phyloP scores from a whole-genome alignment of 2,888 invertebrate species.

The Caenorhabditis virilis region DNA sequence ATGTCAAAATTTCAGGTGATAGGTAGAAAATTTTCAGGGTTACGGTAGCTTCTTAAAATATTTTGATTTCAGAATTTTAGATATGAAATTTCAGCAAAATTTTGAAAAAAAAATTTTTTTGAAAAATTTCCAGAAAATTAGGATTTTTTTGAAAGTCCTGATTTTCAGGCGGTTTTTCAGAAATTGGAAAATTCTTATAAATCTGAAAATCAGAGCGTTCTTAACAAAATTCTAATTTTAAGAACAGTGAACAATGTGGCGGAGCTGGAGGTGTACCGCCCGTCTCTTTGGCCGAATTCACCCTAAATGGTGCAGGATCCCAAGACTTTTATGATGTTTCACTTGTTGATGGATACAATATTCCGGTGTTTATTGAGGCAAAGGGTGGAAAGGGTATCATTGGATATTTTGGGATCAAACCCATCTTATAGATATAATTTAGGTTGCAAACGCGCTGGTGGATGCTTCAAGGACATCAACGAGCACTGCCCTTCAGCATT shows the following conservation, averaged over 20 bases:
- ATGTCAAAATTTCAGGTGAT: no score
- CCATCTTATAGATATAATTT: neutral
- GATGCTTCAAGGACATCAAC: conserved; percentile 41
- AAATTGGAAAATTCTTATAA: neutral
- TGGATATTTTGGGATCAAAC: no score
- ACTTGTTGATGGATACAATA: conserved; percentile 73
- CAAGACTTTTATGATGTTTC: conserved; percentile 73
- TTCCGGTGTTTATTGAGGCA: conserved; percentile 48
- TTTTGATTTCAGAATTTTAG: neutral
- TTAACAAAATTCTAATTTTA: neutral
- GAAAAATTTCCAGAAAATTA: neutral
- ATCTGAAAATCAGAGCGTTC: neutral
- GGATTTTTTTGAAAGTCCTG: neutral
- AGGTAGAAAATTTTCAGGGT: no score
- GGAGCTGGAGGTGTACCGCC: conserved; percentile 71
- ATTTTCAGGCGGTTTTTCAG: neutral
- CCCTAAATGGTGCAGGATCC: conserved; percentile 65
- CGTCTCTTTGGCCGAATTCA: conserved; percentile 71
- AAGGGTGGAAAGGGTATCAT: conserved; percentile 18
- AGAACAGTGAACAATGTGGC: conserved; percentile 31
- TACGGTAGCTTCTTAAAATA: neutral
- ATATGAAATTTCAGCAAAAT: no score
- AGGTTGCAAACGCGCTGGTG: conserved; percentile 45
- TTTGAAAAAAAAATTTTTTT: neutral
- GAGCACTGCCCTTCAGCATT: conserved; percentile 37